These are phyloP conservation scores for Acronicta alni DNA, from an alignment of 2,888 invertebrate genomes.

Conservation along the genomic window DNA sequence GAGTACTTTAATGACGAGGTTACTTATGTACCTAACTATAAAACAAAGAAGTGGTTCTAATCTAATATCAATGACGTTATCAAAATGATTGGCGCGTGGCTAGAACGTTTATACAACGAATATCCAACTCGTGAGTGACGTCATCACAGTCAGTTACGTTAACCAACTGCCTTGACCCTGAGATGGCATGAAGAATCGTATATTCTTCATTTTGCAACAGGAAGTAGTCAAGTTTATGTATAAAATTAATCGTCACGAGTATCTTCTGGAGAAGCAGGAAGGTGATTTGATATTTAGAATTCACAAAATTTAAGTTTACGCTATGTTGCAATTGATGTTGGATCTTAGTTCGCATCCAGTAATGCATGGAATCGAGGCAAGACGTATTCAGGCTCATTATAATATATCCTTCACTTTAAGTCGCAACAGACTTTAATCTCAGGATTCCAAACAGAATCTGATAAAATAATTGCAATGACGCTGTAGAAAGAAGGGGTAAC, in stretches of 20 bases:
- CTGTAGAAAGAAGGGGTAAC: too few relatives aligned
- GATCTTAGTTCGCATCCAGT: too few relatives aligned
- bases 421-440: too few relatives aligned
- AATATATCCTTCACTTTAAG: too few relatives aligned
- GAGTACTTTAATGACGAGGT: not conserved
- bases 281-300: too few relatives aligned
- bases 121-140: constrained; percentile 44
- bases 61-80: constrained; percentile 30
- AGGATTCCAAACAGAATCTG: too few relatives aligned
- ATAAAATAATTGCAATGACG: too few relatives aligned
- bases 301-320: too few relatives aligned
- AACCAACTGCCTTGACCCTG: constrained; percentile 46
- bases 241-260: constrained; percentile 9
- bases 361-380: too few relatives aligned
- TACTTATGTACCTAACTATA: not conserved
- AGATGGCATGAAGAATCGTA: constrained; percentile 24
- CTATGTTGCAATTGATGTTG: too few relatives aligned
- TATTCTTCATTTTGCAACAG: constrained; percentile 21
- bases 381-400: too few relatives aligned
- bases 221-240: constrained; percentile 7
- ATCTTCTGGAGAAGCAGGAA: constrained; percentile 1
- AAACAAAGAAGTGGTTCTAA: constrained; percentile 11
- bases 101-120: constrained; percentile 23
- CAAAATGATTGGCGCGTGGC: constrained; percentile 20
- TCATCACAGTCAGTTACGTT: constrained; percentile 41